Conservation (phyloP, 2,888 invertebrate genomes). For the Pachycephus smyrnensis region DNA sequence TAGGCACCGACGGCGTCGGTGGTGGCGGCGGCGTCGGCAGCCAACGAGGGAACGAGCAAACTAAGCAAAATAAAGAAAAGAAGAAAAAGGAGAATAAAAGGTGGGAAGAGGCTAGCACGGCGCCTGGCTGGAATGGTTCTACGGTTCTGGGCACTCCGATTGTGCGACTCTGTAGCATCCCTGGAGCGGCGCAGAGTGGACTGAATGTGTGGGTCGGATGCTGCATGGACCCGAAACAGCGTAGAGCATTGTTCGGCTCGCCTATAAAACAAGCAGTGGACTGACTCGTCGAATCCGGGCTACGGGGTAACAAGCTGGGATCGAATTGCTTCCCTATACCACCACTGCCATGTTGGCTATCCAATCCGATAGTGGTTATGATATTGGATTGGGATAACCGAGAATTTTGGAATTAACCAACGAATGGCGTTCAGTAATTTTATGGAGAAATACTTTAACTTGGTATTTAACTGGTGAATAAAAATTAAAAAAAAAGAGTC, state of each 20-base stretch:
- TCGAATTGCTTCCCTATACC: not conserved
- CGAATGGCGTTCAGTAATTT: not conserved
- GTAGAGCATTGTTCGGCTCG: slow-evolving; percentile 9
- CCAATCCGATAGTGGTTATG: not conserved
- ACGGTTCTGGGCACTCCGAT: slow-evolving; percentile 17
- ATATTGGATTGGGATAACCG: not conserved
- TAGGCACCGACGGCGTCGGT: not conserved
- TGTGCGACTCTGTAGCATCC: slow-evolving; percentile 20
- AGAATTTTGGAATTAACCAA: not conserved
- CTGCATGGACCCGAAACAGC: slow-evolving; percentile 20
- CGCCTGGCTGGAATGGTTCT: slow-evolving; percentile 24
- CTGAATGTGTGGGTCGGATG: slow-evolving; percentile 15
- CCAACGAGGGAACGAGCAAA: slow-evolving; percentile 11
- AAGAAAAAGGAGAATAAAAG: slow-evolving; percentile 17
- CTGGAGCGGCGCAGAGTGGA: slow-evolving; percentile 2
- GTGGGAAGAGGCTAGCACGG: slow-evolving; percentile 14
- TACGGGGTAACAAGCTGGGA: slow-evolving; percentile 2
- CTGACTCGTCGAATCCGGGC: not conserved
- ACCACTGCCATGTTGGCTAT: not conserved
- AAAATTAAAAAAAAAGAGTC: not conserved
- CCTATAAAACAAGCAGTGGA: slow-evolving; percentile 13
- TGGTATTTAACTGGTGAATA: not conserved
- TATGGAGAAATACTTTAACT: not conserved
- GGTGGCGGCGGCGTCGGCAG: slow-evolving; percentile 3
- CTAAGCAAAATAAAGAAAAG: slow-evolving; percentile 17